Evolutionary conservation across 2,888 invertebrate genomes (phyloP), one percentile per base, ranked within the genome.

Genomic region (Stenotaenia linearis): DNA sequence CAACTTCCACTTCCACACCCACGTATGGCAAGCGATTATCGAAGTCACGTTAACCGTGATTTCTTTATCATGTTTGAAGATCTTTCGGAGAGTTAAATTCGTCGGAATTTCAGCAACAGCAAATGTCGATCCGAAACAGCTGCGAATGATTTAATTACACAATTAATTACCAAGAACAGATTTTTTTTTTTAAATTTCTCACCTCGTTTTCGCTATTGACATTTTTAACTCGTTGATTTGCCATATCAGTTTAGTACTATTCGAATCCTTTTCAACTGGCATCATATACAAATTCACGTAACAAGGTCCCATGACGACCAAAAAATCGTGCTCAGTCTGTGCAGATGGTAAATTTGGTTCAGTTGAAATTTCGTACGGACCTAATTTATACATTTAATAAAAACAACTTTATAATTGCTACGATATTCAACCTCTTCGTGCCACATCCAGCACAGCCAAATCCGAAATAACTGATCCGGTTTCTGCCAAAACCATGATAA

Each of bases 1-100:
- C 23, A 79, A 74, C 15, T 79, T 79, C 79, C 79, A 79, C 25
- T 79, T 79, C 79, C 79, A 79, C 3, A 79, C 15, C 75, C 79
- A 79, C 1, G 79, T 79, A n/a, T 74, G 79, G n/a, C 79, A 79
- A 12, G 23, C 32, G 9, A 79, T 23, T 2, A 74, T 21, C 6
- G 69, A 25, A 6, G 69, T 32, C 1, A 35, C 37, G 69, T 25
- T 21, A 21, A 79, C 75, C 1, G 12, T 23, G 3, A 28, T 15
- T 21, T 15, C 35, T n/a, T 12, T 69, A 21, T 37, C 32, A 3
- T 37, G 18, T 61, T 50, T 30, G 10, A 0, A 30, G 6, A 79
- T 75, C 69, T 79, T n/a, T 3, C 79, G 69, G 4, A 79, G 6
- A 4, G 69, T 79, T 21, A 79, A 35, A 3, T 35, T 40, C 4